Evolutionary conservation across 2,113 vertebrate genomes (phyloP).

Genomic region (Apteryx owenii): DNA sequence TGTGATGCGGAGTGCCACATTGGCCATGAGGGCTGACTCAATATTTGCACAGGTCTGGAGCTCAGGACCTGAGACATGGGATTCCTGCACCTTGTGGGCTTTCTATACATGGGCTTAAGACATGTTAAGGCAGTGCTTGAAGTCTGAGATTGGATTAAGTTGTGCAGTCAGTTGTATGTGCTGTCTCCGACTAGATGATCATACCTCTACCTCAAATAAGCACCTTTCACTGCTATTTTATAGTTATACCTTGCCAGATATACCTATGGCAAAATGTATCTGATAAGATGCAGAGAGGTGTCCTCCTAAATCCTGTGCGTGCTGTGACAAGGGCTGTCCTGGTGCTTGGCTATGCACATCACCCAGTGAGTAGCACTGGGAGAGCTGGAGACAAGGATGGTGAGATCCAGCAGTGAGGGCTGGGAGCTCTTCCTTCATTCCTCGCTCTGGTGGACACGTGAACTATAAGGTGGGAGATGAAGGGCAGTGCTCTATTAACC

Average conservation of each 20-base stretch:
- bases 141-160: neutral
- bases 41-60: neutral
- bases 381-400: neutral
- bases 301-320: neutral
- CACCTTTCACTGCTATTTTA: rapidly evolving
- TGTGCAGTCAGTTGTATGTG: neutral
- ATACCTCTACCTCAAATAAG: neutral
- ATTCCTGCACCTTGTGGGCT: neutral
- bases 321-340: neutral
- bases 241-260: neutral
- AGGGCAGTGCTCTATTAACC: neutral
- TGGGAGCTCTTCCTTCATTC: neutral
- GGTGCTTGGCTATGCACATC: neutral
- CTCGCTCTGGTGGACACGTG: neutral
- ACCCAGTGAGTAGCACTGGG: neutral
- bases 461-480: neutral
- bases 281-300: neutral
- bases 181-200: neutral
- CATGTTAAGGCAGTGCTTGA: neutral
- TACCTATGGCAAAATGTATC: neutral
- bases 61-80: neutral
- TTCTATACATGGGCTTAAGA: neutral
- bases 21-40: neutral
- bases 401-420: neutral
- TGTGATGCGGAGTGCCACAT: neutral